A percentile compares a stretch with the other conserved stretches of the same genome.
Evolutionary conservation across 2,113 vertebrate genomes (phyloP).

Genomic region (Microcebus griseorufus): DNA sequence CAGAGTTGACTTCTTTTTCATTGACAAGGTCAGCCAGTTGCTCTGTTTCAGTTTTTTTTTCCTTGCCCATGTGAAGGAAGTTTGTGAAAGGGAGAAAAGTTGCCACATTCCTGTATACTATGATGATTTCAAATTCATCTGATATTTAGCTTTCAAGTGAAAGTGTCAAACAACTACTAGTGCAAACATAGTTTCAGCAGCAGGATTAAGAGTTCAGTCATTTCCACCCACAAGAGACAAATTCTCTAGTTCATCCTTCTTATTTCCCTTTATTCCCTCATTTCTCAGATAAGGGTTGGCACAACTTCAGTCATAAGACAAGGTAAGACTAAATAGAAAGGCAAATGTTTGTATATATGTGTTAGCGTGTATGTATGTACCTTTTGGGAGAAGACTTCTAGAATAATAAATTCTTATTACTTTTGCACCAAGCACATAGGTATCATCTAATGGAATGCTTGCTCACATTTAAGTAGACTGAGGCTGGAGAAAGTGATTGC

Average conservation of each 20-base stretch:
- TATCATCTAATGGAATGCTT: not conserved
- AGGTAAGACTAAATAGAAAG: not conserved
- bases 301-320: not conserved
- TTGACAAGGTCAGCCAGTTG: not conserved
- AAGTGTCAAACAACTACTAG: not conserved
- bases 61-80: not conserved
- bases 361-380: not conserved
- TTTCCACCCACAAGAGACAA: not conserved
- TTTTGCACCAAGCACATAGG: not conserved
- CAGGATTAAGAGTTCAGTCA: not conserved
- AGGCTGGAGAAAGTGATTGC: not conserved
- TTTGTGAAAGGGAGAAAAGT: constrained; percentile 1
- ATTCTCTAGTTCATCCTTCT: not conserved
- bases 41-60: not conserved
- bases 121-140: not conserved
- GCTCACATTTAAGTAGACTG: not conserved
- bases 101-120: not conserved
- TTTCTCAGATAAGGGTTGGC: not conserved
- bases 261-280: not conserved
- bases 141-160: not conserved
- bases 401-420: not conserved
- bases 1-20: too few relatives aligned
- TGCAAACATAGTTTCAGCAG: not conserved
- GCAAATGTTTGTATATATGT: not conserved
- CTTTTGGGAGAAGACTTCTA: not conserved